Evolutionary conservation across 2,113 vertebrate species (phyloP).

Genomic region (Gallinago paraguaiae): DNA sequence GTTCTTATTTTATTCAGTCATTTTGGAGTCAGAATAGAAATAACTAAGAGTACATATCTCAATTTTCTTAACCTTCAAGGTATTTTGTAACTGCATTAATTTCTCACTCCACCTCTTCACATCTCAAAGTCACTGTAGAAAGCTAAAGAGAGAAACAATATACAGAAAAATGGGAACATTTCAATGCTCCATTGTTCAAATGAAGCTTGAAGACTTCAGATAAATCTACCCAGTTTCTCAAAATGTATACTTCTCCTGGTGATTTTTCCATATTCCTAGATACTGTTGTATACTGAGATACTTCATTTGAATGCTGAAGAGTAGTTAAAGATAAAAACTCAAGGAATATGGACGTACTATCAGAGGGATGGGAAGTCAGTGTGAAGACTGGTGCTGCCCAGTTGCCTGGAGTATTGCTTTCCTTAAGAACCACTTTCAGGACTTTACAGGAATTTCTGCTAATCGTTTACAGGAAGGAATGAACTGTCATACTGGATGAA

Average conservation of each 20-base stretch:
- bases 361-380: background rate
- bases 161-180: background rate
- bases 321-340: background rate
- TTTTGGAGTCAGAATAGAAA: constrained; percentile 2
- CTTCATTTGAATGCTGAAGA: background rate
- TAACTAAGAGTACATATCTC: background rate
- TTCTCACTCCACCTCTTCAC: constrained; percentile 23
- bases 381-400: background rate
- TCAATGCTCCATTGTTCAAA: background rate
- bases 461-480: background rate
- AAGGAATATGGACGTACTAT: background rate
- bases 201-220: background rate
- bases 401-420: background rate
- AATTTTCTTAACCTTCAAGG: background rate
- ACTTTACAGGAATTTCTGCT: constrained; percentile 30
- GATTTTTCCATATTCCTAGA: background rate
- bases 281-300: background rate
- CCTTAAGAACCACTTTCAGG: background rate
- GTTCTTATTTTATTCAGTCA: background rate
- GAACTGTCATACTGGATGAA: background rate
- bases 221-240: background rate
- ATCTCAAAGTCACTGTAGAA: constrained; percentile 3
- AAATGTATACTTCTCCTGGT: background rate
- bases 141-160: background rate
- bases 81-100: background rate